These are phyloP conservation scores for Platorchestia sp. DNA, from an alignment of 1,140 invertebrate species.

Conservation along the genomic window DNA sequence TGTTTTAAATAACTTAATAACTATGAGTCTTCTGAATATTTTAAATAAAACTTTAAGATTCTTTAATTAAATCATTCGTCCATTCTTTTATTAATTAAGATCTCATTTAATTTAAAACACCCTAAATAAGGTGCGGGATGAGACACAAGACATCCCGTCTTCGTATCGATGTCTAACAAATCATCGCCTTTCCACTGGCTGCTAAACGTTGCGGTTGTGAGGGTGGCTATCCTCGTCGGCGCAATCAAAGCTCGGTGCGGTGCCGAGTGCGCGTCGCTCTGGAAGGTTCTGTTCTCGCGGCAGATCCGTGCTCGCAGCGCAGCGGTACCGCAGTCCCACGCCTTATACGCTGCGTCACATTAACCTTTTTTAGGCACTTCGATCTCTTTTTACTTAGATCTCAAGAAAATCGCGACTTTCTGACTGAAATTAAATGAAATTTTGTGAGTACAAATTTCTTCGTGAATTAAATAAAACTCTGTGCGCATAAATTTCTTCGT, in stretches of 20 bases:
- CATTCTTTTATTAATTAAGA: neutral
- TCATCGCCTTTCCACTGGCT: neutral
- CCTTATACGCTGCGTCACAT: neutral
- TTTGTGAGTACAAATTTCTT: neutral
- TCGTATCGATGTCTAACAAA: neutral
- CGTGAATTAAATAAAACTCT: neutral
- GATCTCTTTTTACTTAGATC: no score
- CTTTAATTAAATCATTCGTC: neutral
- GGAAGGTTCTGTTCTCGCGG: neutral
- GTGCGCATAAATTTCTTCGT: neutral
- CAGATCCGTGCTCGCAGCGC: no score
- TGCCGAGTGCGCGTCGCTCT: neutral
- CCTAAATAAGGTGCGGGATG: neutral
- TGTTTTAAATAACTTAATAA: neutral
- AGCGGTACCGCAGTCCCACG: neutral
- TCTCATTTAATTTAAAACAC: neutral
- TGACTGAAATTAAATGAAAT: neutral
- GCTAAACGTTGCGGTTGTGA: neutral
- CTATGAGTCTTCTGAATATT: neutral
- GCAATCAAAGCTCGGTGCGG: neutral
- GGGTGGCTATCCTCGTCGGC: neutral
- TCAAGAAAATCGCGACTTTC: neutral
- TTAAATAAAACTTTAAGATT: neutral
- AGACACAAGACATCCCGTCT: neutral
- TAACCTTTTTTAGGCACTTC: neutral